Percentiles rank a stretch among this genome's conserved stretches.
phyloP scores from a whole-genome alignment of 2,888 invertebrate genomes.

The Cyrtodaria siliqua region DNA sequence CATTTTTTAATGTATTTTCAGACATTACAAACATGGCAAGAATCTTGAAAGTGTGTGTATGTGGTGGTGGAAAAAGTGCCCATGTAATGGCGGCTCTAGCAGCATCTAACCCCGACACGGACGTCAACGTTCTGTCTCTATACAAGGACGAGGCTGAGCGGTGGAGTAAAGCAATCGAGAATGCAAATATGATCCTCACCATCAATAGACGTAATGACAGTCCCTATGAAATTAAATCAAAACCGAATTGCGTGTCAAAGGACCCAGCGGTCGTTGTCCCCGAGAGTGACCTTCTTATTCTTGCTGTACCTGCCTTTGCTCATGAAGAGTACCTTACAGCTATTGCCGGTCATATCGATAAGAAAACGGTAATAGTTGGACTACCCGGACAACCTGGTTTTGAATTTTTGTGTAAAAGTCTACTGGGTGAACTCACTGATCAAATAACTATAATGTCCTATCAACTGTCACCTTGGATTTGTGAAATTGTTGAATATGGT shows the following conservation, averaged over 20 bases:
- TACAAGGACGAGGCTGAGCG: constrained; percentile 75
- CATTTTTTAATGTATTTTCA: constrained; percentile 7
- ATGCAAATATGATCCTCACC: constrained; percentile 54
- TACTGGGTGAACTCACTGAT: constrained; percentile 60
- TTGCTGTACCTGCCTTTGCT: constrained; percentile 75
- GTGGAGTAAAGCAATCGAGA: constrained; percentile 67
- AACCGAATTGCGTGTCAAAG: constrained; percentile 68
- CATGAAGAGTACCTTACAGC: constrained; percentile 76
- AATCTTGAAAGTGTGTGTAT: constrained; percentile 67
- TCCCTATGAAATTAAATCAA: constrained; percentile 58
- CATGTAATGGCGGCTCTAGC: constrained; percentile 76
- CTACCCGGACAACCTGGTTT: constrained; percentile 80
- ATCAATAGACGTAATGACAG: constrained; percentile 51
- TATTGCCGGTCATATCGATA: constrained; percentile 70
- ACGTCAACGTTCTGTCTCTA: constrained; percentile 72
- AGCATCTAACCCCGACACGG: constrained; percentile 67
- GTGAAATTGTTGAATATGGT: constrained; percentile 74
- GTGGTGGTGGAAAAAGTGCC: constrained; percentile 79
- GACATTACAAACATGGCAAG: constrained; percentile 45
- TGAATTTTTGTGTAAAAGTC: constrained; percentile 75
- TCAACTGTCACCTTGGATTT: constrained; percentile 77
- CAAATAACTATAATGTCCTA: constrained; percentile 74
- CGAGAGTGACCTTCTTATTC: constrained; percentile 73
- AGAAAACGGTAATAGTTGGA: constrained; percentile 74
- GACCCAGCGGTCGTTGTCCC: constrained; percentile 70